Evolutionary conservation across 2,888 invertebrate species (phyloP).

Genomic region (Habroteleia sp.): DNA sequence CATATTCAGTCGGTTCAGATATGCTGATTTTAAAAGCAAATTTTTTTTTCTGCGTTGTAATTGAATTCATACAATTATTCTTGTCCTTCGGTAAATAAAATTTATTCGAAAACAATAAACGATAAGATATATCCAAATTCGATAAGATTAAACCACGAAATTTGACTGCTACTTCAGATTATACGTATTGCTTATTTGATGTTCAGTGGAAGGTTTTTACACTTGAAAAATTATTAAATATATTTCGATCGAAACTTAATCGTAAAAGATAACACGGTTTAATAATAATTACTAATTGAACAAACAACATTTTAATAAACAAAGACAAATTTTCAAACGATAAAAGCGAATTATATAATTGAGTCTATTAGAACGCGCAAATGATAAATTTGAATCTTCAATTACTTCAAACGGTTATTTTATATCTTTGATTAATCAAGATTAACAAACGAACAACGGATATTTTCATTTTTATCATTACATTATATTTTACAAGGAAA

Average conservation of each 20-base stretch:
- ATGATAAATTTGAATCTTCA: too few species aligned
- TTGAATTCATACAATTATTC: slow-evolving; percentile 40
- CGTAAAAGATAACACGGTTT: slow-evolving; percentile 18
- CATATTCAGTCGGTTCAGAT: slow-evolving; percentile 26
- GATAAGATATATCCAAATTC: slow-evolving; percentile 75
- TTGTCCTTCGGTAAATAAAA: slow-evolving; percentile 63
- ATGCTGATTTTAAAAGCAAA: slow-evolving; percentile 46
- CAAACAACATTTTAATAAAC: slow-evolving; percentile 26
- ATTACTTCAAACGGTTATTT: too few species aligned
- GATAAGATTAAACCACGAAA: slow-evolving; percentile 76
- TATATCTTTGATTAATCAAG: too few species aligned
- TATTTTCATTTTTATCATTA: too few species aligned
- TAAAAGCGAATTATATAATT: slow-evolving; percentile 32
- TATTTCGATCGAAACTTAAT: not conserved
- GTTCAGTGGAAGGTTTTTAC: slow-evolving; percentile 47
- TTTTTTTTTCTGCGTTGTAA: slow-evolving; percentile 33
- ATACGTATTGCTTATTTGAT: slow-evolving; percentile 63
- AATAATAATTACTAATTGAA: slow-evolving; percentile 6
- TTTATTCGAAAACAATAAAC: slow-evolving; percentile 60
- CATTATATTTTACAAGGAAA: too few species aligned
- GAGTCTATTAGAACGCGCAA: not conserved
- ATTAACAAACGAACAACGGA: too few species aligned
- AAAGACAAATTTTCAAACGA: slow-evolving; percentile 21
- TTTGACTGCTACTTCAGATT: slow-evolving; percentile 66
- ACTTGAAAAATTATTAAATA: not conserved